Conservation (phyloP, 2,888 invertebrate species). For the Callinectes sapidus region DNA sequence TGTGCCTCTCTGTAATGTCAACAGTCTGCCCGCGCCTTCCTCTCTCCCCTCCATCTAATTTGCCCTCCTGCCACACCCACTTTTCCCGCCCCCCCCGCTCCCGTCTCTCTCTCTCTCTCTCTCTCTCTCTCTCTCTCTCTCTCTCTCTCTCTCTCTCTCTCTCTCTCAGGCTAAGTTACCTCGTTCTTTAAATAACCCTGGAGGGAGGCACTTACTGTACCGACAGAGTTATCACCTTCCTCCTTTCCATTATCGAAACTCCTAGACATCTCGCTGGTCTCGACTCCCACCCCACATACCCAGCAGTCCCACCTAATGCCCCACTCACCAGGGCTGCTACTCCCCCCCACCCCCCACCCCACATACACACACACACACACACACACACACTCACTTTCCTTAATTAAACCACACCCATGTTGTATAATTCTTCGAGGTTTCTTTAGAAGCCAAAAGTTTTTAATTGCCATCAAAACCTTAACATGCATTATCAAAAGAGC, state of each 20-base stretch:
- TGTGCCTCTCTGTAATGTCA: slow-evolving; percentile 23
- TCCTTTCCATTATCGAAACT: slow-evolving; percentile 18
- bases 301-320: not conserved
- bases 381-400: not conserved
- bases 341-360: too few relatives aligned
- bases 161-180: not conserved
- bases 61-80: slow-evolving; percentile 13
- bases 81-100: not conserved
- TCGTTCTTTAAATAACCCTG: not conserved
- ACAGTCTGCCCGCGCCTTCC: slow-evolving; percentile 24
- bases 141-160: not conserved
- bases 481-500: not conserved
- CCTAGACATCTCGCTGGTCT: not conserved
- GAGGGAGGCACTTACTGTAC: not conserved
- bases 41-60: not conserved
- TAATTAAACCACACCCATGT: not conserved
- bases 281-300: not conserved
- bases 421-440: too few relatives aligned
- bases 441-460: not conserved
- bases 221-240: not conserved
- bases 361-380: too few relatives aligned
- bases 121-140: not conserved
- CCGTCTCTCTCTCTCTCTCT: not conserved
- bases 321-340: not conserved
- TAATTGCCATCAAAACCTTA: not conserved